A percentile compares a stretch with the other conserved stretches of the same genome.
phyloP scores from a whole-genome alignment of 1,140 invertebrate genomes.

The Aphelenchoides besseyi region DNA sequence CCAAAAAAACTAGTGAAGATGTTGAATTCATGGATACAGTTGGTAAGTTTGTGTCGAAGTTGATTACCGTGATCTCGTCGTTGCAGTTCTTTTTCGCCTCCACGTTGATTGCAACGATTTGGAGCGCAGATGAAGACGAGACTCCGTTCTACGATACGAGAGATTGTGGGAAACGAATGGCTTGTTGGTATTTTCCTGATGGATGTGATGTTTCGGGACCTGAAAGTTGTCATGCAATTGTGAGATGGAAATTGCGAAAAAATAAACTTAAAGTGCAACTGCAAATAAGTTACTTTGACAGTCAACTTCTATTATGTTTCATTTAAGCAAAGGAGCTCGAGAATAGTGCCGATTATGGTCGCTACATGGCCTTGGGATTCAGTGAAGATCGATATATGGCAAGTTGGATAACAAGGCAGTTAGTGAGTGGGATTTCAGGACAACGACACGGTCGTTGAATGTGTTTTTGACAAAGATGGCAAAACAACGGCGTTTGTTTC shows the following conservation, averaged over 20 bases:
- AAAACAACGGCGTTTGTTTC: constrained; percentile 33
- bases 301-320: neutral
- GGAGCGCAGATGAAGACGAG: neutral
- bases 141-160: constrained; percentile 20
- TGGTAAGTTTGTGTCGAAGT: too few relatives aligned
- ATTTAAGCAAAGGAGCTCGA: constrained; percentile 29
- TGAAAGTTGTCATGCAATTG: constrained; percentile 32
- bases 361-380: constrained; percentile 44
- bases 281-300: constrained; percentile 24
- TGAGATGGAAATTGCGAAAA: constrained; percentile 34
- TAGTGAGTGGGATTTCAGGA: constrained; percentile 34
- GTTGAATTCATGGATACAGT: too few relatives aligned
- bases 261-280: constrained; percentile 29
- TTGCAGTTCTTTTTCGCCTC: neutral
- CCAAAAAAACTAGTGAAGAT: too few relatives aligned
- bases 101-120: neutral
- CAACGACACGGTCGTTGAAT: constrained; percentile 46
- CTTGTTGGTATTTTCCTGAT: constrained; percentile 40
- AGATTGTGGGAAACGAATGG: constrained; percentile 34
- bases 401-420: neutral
- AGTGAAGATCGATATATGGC: constrained; percentile 36
- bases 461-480: constrained; percentile 35
- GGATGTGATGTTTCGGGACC: constrained; percentile 32
- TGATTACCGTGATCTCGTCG: too few relatives aligned
- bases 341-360: constrained; percentile 23